Evolutionary conservation across 2,888 invertebrate species (phyloP).

Genomic region (Mythimna lalbum): DNA sequence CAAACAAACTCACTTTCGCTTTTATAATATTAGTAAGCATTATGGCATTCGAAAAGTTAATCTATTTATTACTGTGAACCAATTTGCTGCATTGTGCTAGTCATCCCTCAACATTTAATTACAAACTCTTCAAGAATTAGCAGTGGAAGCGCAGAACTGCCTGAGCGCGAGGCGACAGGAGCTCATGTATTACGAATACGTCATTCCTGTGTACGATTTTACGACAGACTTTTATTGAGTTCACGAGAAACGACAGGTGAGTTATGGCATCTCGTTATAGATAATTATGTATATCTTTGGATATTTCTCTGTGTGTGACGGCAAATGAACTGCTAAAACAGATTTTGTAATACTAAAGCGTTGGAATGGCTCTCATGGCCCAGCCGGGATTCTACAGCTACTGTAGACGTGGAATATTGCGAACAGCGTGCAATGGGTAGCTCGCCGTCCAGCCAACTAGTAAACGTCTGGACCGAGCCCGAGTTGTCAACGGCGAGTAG

Average conservation of each 20-base stretch:
- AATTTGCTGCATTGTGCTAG: conserved; percentile 52
- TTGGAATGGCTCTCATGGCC: background rate
- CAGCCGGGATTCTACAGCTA: no score
- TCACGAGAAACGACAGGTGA: conserved; percentile 55
- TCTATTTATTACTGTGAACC: conserved; percentile 41
- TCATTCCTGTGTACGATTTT: conserved; percentile 58
- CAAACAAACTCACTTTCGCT: no score
- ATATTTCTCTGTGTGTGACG: conserved; percentile 12
- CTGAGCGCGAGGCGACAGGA: conserved; percentile 39
- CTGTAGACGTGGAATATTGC: no score
- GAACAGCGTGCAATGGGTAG: no score
- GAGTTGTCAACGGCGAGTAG: no score
- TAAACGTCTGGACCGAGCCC: no score
- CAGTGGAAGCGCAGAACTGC: conserved; percentile 48
- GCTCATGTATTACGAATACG: conserved; percentile 62
- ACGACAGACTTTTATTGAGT: conserved; percentile 63
- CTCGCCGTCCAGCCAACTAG: no score
- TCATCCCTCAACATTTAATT: conserved; percentile 61
- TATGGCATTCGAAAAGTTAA: no score
- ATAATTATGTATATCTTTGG: conserved; percentile 15
- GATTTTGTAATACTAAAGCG: background rate
- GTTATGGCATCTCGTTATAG: conserved; percentile 53
- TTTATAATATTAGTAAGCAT: no score
- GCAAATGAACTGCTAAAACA: background rate
- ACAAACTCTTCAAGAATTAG: conserved; percentile 57